Percentiles rank a stretch among this genome's conserved stretches.
Conservation (phyloP, 2,797 vertebrate species). For the Microtus obscurus region DNA sequence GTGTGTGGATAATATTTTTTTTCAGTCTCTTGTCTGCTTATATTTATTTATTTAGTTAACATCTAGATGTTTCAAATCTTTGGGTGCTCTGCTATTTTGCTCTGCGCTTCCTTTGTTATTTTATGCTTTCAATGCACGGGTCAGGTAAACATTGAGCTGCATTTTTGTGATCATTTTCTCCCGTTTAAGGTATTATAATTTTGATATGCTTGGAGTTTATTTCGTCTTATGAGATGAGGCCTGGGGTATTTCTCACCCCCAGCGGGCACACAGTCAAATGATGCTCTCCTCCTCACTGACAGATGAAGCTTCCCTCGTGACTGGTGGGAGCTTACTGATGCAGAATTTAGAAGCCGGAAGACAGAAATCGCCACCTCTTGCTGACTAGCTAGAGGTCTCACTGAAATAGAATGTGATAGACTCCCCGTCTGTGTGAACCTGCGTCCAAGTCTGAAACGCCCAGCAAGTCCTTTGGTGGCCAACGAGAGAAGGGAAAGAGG, state of each 20-base stretch:
- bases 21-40: constrained; percentile 49
- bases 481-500: not conserved
- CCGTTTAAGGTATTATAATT: not conserved
- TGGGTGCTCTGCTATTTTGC: not conserved
- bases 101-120: not conserved
- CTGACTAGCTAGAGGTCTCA: not conserved
- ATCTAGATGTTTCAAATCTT: constrained; percentile 37
- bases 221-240: constrained; percentile 30
- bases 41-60: not conserved
- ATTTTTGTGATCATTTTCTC: constrained; percentile 32
- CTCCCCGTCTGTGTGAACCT: not conserved
- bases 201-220: constrained; percentile 15
- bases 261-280: not conserved
- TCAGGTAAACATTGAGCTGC: constrained; percentile 2
- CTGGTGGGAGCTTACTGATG: not conserved
- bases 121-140: not conserved
- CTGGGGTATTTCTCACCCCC: not conserved
- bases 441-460: not conserved
- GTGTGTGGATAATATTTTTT: constrained; percentile 52
- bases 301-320: not conserved
- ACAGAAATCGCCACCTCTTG: not conserved
- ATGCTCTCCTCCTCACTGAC: not conserved
- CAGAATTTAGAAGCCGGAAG: not conserved
- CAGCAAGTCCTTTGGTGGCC: not conserved
- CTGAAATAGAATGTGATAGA: not conserved